phyloP scores from a whole-genome alignment of 2,888 invertebrate genomes.

The Dasypogon diadema region DNA sequence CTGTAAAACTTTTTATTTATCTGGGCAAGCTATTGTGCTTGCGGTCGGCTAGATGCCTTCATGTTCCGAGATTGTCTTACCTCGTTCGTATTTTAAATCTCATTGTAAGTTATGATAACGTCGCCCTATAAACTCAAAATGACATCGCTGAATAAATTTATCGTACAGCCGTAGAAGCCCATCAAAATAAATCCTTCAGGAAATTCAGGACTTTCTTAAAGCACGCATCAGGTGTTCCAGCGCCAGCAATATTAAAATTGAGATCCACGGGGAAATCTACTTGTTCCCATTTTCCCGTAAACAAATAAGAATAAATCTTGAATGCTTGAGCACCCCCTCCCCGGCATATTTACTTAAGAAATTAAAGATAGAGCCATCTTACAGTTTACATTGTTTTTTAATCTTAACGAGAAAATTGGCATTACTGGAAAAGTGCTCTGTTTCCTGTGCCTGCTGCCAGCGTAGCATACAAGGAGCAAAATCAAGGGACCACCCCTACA shows the following conservation, averaged over 20 bases:
- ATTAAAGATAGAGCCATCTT: neutral
- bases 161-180: no score
- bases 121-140: no score
- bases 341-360: neutral
- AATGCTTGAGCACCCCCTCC: neutral
- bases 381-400: neutral
- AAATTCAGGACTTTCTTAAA: no score
- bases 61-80: no score
- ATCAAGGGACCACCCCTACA: neutral
- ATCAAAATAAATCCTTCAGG: no score
- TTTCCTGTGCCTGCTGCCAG: neutral
- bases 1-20: no score
- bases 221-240: no score
- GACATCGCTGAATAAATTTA: no score
- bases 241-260: neutral
- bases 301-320: neutral
- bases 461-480: neutral
- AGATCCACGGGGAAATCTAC: neutral
- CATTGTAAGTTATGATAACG: no score
- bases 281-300: neutral
- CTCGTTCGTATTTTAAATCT: no score
- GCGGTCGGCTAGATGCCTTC: no score
- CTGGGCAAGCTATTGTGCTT: no score
- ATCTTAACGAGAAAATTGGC: neutral
- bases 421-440: neutral